phyloP scores from a whole-genome alignment of 2,888 invertebrate genomes.

The Apantesis nais region DNA sequence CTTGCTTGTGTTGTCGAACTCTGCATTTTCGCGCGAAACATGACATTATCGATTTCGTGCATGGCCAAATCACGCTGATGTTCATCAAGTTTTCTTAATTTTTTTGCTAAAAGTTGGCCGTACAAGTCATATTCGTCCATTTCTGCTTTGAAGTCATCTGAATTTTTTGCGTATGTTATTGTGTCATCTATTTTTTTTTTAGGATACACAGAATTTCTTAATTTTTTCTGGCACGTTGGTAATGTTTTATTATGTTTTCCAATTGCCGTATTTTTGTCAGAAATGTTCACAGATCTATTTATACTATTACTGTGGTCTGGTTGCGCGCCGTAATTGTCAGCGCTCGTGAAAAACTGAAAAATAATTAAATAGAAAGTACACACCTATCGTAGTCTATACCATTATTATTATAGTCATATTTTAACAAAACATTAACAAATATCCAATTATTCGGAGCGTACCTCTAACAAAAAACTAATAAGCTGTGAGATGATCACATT shows the following conservation, averaged over 20 bases:
- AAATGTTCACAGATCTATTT: constrained; percentile 31
- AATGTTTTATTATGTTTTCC: constrained; percentile 41
- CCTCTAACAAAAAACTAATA: too few relatives aligned
- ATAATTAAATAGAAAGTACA: not conserved
- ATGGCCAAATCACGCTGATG: constrained; percentile 75
- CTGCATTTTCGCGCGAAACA: constrained; percentile 76
- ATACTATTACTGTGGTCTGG: constrained; percentile 42
- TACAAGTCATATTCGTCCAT: constrained; percentile 77
- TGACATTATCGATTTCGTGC: constrained; percentile 79
- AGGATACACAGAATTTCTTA: constrained; percentile 26
- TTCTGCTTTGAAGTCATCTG: constrained; percentile 50
- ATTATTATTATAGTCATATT: too few relatives aligned
- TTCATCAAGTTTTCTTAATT: constrained; percentile 74
- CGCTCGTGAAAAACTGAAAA: constrained; percentile 45
- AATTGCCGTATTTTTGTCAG: constrained; percentile 37
- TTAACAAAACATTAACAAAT: too few relatives aligned
- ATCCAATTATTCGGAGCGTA: too few relatives aligned
- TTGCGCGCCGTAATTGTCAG: constrained; percentile 44
- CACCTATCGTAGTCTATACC: too few relatives aligned
- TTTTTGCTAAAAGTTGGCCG: constrained; percentile 74
- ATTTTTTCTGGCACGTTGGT: constrained; percentile 32
- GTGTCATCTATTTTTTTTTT: constrained; percentile 57
- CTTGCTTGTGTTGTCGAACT: constrained; percentile 48
- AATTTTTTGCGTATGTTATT: constrained; percentile 48
- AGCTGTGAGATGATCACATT: too few relatives aligned